Evolutionary conservation across 37 sponge, comb jelly and placozoan species (phyloP), one percentile per base, ranked within the genome.

Genomic region (Theonella swinhoei): DNA sequence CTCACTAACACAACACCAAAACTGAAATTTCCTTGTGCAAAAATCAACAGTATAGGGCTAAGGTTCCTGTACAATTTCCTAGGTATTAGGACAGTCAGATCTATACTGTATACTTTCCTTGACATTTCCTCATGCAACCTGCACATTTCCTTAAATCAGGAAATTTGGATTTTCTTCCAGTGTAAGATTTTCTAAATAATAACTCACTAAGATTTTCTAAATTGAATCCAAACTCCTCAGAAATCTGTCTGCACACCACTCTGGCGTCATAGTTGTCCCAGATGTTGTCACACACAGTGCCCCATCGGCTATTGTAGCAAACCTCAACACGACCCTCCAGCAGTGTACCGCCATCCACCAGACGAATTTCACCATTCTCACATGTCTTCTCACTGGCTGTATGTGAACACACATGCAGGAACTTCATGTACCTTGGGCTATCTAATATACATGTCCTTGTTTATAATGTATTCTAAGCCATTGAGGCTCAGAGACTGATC

Each of bases 171-270:
- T n/a, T n/a, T n/a, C n/a, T n/a, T n/a, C n/a, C n/a, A n/a, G n/a
- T 47, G 14, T 47, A 47, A 14, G 7, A 47, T 47, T 17, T 14
- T 47, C 54, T 17, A 7, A 47, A 14, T 47, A 47, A 47, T 7
- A 14, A 47, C 54, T 47, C 14, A 47, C 54, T 47, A 14, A 47
- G 14, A 14, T 47, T 14, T 17, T 47, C 54, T 7, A 17, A 47
- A 17, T 47, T 14, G 54, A 47, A 14, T 7, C 54, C 54, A 14
- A 17, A 32, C 43, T 74, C 25, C 4, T 39, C 60, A 23, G 79
- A 78, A 4, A 85, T 26, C 62, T 85, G 78, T 29, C 39, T 42
- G 41, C 86, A 85, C 9, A 85, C 78, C 22, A 85, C 78, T 29
- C 19, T n/a, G 11, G 69, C 86, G 19, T 85, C 86, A 9, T 19